Evolutionary conservation across 2,888 invertebrate genomes (phyloP).

Genomic region (Machimus atricapillus): DNA sequence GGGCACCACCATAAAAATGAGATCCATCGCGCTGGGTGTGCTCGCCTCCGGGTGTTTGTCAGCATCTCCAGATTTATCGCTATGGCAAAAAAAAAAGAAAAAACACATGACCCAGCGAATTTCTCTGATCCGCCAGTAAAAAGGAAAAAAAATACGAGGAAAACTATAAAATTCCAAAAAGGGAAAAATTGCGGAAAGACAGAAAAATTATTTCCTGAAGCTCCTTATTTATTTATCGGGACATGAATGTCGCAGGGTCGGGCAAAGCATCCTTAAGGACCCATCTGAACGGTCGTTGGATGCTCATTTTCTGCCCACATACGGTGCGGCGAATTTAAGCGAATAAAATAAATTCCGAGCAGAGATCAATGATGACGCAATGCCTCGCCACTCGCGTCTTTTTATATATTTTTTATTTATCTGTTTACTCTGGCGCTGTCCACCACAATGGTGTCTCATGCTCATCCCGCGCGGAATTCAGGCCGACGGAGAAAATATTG

Average conservation of each 20-base stretch:
- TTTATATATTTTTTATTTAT: background rate
- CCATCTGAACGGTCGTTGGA: background rate
- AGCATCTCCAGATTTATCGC: constrained; percentile 16
- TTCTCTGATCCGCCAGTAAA: background rate
- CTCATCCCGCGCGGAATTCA: background rate
- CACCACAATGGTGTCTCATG: background rate
- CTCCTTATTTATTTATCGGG: background rate
- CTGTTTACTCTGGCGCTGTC: background rate
- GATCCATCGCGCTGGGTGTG: constrained; percentile 12
- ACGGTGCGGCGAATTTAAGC: background rate
- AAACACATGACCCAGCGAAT: background rate
- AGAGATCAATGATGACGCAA: background rate
- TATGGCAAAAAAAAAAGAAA: background rate
- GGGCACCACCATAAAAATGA: background rate
- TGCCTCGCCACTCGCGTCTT: background rate
- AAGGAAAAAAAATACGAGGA: background rate
- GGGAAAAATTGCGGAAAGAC: background rate
- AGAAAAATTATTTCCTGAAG: background rate
- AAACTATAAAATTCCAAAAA: background rate
- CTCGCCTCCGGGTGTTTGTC: constrained; percentile 20
- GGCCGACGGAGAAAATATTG: background rate
- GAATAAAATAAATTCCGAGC: background rate
- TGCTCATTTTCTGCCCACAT: background rate
- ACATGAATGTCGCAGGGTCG: background rate
- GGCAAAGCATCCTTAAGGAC: background rate